These are phyloP conservation scores for Alsophila aescularia DNA, from an alignment of 2,888 invertebrate genomes.

Conservation along the genomic window DNA sequence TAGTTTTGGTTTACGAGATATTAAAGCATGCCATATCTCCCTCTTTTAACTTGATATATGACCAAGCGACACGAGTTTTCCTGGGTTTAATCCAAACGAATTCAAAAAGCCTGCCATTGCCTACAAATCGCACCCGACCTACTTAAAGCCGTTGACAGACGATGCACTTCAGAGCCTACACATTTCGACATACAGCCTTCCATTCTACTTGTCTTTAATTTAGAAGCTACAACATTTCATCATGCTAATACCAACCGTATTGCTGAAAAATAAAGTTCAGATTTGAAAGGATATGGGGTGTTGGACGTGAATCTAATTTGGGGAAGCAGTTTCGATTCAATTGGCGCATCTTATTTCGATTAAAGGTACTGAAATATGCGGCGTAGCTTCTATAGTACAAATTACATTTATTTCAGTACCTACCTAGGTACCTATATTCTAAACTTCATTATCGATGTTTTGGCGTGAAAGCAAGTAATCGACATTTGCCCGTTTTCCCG, in stretches of 20 bases:
- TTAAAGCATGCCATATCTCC: no score
- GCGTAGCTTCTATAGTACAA: no score
- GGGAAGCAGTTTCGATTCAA: slow-evolving; percentile 5
- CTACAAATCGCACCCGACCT: slow-evolving; percentile 1
- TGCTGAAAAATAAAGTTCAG: background rate
- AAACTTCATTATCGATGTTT: no score
- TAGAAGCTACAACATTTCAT: background rate
- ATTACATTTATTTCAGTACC: no score
- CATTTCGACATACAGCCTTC: slow-evolving; percentile 6
- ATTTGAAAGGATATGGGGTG: background rate
- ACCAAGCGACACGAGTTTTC: background rate
- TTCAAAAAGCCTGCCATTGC: background rate
- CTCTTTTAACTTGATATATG: no score
- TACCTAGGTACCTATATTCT: no score
- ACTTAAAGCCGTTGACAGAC: slow-evolving; percentile 2
- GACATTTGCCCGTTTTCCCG: no score
- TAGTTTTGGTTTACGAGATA: no score
- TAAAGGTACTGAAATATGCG: no score
- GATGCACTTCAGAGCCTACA: slow-evolving; percentile 15
- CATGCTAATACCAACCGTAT: background rate
- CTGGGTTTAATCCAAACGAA: background rate
- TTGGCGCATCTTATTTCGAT: background rate
- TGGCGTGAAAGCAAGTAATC: no score
- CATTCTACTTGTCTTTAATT: slow-evolving; percentile 25
- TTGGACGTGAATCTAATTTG: slow-evolving; percentile 7